Base-by-base conservation (phyloP, 2,113 vertebrate species). In the Oryzias celebensis region DNA sequence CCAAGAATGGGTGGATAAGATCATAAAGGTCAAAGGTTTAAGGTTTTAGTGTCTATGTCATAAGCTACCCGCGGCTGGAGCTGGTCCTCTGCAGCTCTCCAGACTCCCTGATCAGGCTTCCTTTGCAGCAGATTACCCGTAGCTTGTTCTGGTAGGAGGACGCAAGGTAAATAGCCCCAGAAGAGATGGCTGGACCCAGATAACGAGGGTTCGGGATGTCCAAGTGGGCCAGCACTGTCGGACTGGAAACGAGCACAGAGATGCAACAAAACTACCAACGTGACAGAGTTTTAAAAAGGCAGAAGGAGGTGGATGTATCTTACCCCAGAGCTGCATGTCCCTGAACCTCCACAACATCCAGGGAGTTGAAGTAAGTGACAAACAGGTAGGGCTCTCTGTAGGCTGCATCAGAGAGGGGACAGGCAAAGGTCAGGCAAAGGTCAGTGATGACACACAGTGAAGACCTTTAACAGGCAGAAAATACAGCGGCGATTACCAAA, bases 101-200 rank as follows among this genome's bases (percentile, higher is more conserved):
- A 53, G 95, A 92, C 90, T 99, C 97, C 65, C 95, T 92, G 80
- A 98, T 93, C 24, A 99, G 91, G 56, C 96, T 98, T 59, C 97
- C 97, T 84, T 99, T 99, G 66, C 97, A 99, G 92, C 97, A 99
- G 83, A 99, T 98, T 62, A 99, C 94, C 77, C 97, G 86, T 54
- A 99, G 82, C 64, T 99, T 99, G 87, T 98, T 98, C 87, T 99
- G 97, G 83, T 99, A 99, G 24, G 96, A 97, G 15, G 97, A 99
- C n/a, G 96, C 97, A 89, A 99, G 81, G 82, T 99, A 99, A 71
- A 99, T 95, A 0, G 97, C 97, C 56, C 97, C 96, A 0, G 96
- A 96, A 51, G 97, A 98, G 85, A 99, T 98, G 12, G 96, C 97
- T 0, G 97, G 97, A 52, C 97, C 97, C 26, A 99, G 91, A 80